Conservation (phyloP, 2,797 vertebrate genomes). For the Enteromius trimaculatus region DNA sequence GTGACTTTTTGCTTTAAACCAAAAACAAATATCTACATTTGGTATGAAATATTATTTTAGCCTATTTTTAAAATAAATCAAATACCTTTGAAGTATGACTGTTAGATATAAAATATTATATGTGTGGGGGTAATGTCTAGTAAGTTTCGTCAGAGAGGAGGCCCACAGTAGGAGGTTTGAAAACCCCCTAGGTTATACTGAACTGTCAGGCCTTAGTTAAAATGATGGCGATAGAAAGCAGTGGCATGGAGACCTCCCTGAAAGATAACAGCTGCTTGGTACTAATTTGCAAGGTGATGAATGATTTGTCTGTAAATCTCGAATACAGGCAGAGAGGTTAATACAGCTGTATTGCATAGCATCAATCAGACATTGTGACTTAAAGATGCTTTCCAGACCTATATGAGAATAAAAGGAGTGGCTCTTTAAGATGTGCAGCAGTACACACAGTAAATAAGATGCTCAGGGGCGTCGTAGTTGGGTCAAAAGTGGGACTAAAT, state of each 20-base stretch:
- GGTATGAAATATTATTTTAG: too few relatives aligned
- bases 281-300: conserved; percentile 46
- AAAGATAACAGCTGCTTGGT: conserved; percentile 42
- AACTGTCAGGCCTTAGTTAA: not conserved
- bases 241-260: conserved; percentile 40
- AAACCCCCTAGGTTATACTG: not conserved
- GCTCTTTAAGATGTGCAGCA: not conserved
- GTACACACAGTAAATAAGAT: not conserved
- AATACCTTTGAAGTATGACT: too few relatives aligned
- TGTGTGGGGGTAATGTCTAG: not conserved
- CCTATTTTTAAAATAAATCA: too few relatives aligned
- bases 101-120: too few relatives aligned
- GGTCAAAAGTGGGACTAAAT: too few relatives aligned
- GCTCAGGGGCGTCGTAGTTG: not conserved
- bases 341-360: conserved; percentile 18
- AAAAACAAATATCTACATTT: not conserved
- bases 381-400: conserved; percentile 29
- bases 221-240: conserved; percentile 41
- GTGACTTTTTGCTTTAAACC: not conserved
- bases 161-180: not conserved
- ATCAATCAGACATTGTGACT: conserved; percentile 38
- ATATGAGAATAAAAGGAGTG: not conserved
- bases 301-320: conserved; percentile 36
- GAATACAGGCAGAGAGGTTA: conserved; percentile 32
- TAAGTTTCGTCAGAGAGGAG: not conserved